These are phyloP conservation scores for Euplagia quadripunctaria DNA, from an alignment of 2,888 invertebrate species.

Conservation along the genomic window DNA sequence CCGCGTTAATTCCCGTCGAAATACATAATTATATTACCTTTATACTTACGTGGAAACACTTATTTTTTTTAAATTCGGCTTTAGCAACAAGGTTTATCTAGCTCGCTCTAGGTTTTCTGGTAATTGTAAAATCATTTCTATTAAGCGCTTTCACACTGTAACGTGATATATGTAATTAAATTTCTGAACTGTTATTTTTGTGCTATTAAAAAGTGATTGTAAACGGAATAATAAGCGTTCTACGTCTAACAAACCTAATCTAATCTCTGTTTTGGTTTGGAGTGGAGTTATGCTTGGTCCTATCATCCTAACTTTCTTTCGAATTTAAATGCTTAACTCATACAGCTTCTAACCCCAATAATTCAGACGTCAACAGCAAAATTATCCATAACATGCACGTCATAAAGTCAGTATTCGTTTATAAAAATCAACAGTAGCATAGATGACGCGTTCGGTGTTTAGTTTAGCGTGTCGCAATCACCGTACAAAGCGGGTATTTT, in stretches of 20 bases:
- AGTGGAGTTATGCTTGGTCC: background rate
- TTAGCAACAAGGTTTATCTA: background rate
- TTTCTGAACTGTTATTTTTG: background rate
- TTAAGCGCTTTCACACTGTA: too few species aligned
- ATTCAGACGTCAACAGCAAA: constrained; percentile 12
- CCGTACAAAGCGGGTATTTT: constrained; percentile 83
- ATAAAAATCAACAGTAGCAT: constrained; percentile 61
- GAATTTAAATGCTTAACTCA: background rate
- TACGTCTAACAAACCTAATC: too few species aligned
- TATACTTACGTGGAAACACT: too few species aligned
- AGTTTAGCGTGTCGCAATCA: constrained; percentile 84
- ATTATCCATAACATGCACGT: constrained; percentile 31
- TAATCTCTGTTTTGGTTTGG: too few species aligned
- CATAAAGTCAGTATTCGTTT: constrained; percentile 61
- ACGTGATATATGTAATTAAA: too few species aligned
- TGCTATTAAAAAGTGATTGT: background rate
- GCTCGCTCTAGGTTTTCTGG: background rate
- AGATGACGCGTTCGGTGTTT: constrained; percentile 75
- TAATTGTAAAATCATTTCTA: background rate
- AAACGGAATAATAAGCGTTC: too few species aligned
- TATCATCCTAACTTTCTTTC: background rate
- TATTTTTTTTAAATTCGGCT: background rate
- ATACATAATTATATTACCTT: too few species aligned
- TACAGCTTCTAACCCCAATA: constrained; percentile 7
- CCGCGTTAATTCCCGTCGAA: too few species aligned